Percentiles rank a stretch among this genome's conserved stretches.
These are phyloP conservation scores for Eulithis testata DNA, from an alignment of 2,888 invertebrate genomes.

Conservation along the genomic window DNA sequence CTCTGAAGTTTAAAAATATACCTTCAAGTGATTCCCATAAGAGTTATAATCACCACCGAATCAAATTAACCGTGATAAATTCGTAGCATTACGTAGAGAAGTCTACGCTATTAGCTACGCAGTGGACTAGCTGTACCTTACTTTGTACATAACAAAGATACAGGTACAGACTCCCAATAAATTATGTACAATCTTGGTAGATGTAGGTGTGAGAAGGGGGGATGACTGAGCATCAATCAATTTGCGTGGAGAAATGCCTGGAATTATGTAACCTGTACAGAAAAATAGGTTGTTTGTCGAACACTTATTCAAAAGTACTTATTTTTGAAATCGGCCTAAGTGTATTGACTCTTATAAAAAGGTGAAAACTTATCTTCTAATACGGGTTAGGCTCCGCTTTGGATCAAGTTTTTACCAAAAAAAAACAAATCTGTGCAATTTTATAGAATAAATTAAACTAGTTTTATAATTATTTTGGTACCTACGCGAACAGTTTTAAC, in stretches of 20 bases:
- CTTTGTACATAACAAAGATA: not conserved
- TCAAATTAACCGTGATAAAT: not conserved
- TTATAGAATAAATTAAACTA: too few relatives aligned
- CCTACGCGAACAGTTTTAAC: slow-evolving; percentile 1
- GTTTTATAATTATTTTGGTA: too few relatives aligned
- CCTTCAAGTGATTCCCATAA: not conserved
- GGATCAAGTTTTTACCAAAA: too few relatives aligned
- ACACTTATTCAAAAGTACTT: not conserved
- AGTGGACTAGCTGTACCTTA: slow-evolving; percentile 1
- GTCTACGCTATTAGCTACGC: slow-evolving; percentile 3
- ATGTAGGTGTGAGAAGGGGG: slow-evolving; percentile 12
- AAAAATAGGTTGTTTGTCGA: slow-evolving; percentile 1
- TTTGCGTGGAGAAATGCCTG: slow-evolving; percentile 4
- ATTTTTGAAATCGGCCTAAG: not conserved
- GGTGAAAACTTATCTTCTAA: too few relatives aligned
- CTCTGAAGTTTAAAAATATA: not conserved
- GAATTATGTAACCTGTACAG: slow-evolving; percentile 3
- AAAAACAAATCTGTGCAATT: too few relatives aligned
- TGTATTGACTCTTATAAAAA: too few relatives aligned
- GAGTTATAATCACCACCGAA: not conserved
- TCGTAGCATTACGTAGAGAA: slow-evolving; percentile 6
- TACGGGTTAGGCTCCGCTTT: too few relatives aligned
- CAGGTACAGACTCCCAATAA: slow-evolving; percentile 21
- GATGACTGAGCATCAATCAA: slow-evolving; percentile 17
- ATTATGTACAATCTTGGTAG: slow-evolving; percentile 13